Evolutionary conservation across 2,797 vertebrate species (phyloP), one percentile per base, ranked within the genome.

Genomic region (Sciurus vulgaris): DNA sequence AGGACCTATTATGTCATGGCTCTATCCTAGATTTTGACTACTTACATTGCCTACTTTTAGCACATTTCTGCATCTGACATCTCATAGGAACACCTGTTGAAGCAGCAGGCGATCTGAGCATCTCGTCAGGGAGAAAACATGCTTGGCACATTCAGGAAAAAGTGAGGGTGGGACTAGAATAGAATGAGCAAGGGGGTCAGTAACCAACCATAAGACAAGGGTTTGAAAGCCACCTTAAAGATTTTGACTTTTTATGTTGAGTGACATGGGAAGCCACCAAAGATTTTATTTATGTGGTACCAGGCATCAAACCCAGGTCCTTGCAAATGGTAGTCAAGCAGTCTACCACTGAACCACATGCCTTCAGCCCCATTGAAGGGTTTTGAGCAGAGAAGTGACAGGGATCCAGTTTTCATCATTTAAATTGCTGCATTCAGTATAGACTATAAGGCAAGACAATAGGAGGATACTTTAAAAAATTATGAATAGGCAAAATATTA

Each of bases 61-160:
- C 74, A 72, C 35, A 89, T 65, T 94, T 95, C 47, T 77, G 7
- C 70, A 86, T 81, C 59, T 94, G 79, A 51, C 70, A 69, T 72
- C 38, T 91, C 35, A 59, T 3, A 14, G 89, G 65, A 44, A 69
- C 65, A 86, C 67, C 33, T 86, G 30, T 63, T 63, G 51, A 69
- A 72, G 30, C 56, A 89, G 61, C 24, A 41, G 82, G 59, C 49
- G 70, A 18, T 35, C 13, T 73, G 35, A 86, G 7, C 49, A 51
- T 38, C 74, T 78, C 44, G 38, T 81, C 33, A 85, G 38, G 89
- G 49, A 61, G n/a, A 85, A 56, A 5, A 91, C 24, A 56, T 28
- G 24, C 22, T 95, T 90, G 44, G 59, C 59, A 44, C 14, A 41
- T 72, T 88, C 17, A 54, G 82, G 74, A 93, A n/a, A 47, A 86